A percentile compares a stretch with the other conserved stretches of the same genome.
Conservation (phyloP, 2,797 vertebrate species). For the Distichodus sexfasciatus region DNA sequence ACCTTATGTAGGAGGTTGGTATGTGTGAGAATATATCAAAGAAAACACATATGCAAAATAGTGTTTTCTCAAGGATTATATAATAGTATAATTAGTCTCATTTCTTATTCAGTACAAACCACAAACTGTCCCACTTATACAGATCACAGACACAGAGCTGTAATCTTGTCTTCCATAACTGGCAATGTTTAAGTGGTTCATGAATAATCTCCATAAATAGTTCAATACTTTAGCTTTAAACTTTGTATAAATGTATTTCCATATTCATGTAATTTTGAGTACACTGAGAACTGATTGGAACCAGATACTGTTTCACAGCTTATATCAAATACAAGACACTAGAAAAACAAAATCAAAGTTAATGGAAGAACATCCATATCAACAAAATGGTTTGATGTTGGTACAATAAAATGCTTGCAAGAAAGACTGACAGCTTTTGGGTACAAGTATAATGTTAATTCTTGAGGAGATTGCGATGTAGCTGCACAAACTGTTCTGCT, state of each 20-base stretch:
- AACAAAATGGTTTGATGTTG: too few relatives aligned
- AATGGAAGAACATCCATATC: too few relatives aligned
- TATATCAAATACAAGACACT: too few relatives aligned
- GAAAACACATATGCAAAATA: background rate
- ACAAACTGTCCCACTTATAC: background rate
- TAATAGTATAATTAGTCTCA: background rate
- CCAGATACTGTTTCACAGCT: too few relatives aligned
- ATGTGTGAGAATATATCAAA: background rate
- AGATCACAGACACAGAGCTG: too few relatives aligned
- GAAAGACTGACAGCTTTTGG: background rate
- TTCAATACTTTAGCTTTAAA: background rate
- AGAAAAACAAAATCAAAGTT: too few relatives aligned
- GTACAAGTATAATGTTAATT: conserved; percentile 26
- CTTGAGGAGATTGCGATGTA: conserved; percentile 29
- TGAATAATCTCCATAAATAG: background rate
- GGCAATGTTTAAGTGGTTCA: too few relatives aligned
- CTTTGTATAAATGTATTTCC: too few relatives aligned
- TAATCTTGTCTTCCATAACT: background rate
- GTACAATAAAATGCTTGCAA: too few relatives aligned
- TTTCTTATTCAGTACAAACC: background rate
- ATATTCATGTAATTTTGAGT: too few relatives aligned
- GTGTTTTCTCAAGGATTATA: background rate
- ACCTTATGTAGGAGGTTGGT: background rate
- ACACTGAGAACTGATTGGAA: too few relatives aligned
- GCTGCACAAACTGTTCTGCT: conserved; percentile 54